A percentile compares a stretch with the other conserved stretches of the same genome.
Evolutionary conservation across 2,113 vertebrate species (phyloP).

Genomic region (Brienomyrus brachyistius): DNA sequence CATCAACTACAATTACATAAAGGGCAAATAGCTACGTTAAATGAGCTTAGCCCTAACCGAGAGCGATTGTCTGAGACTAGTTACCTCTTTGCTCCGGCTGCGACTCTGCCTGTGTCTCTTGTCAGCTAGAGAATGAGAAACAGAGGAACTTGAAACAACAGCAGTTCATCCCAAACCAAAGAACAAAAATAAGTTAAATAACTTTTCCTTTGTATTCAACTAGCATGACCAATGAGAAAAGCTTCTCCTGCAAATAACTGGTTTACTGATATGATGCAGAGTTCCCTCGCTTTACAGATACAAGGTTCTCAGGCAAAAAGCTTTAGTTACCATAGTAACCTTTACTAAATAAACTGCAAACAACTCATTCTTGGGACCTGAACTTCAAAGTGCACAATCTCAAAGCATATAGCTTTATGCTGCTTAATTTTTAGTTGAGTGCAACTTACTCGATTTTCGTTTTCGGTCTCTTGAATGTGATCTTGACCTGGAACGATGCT

Average conservation of each 20-base stretch:
- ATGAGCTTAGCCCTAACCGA: conserved; percentile 39
- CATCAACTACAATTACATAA: conserved; percentile 55
- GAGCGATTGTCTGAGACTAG: conserved; percentile 69
- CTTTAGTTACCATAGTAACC: not conserved
- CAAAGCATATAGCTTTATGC: not conserved
- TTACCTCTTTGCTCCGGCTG: conserved; percentile 99
- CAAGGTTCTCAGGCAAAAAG: not conserved
- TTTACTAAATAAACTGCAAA: not conserved
- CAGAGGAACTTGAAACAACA: not conserved
- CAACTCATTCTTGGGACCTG: not conserved
- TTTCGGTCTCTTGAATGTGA: conserved; percentile 80
- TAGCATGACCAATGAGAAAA: not conserved
- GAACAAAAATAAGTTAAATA: not conserved
- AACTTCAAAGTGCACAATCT: not conserved
- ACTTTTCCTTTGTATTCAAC: not conserved
- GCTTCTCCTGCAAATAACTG: not conserved
- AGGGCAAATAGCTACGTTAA: conserved; percentile 39
- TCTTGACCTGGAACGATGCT: conserved; percentile 83
- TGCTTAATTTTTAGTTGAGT: not conserved
- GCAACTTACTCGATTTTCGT: conserved; percentile 69
- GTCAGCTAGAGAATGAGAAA: conserved; percentile 49
- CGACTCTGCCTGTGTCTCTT: conserved; percentile 84
- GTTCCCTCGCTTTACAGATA: not conserved
- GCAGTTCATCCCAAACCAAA: not conserved
- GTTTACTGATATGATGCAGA: not conserved